phyloP scores from a whole-genome alignment of 2,113 vertebrate species.

The Pedionomus torquatus region DNA sequence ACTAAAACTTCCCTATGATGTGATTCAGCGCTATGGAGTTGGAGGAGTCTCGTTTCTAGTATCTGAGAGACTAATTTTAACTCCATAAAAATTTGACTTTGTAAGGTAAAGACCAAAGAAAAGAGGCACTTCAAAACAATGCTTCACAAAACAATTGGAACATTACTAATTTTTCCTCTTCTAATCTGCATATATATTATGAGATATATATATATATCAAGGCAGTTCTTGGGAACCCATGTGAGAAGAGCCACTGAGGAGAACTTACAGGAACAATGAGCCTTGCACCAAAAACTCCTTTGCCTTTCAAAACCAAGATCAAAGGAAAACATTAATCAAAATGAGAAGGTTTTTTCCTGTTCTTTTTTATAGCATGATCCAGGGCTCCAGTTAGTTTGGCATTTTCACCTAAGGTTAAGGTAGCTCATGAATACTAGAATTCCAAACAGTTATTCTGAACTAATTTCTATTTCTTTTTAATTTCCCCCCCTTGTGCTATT shows the following conservation, averaged over 20 bases:
- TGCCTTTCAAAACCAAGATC: slow-evolving; percentile 20
- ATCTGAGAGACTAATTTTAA: background rate
- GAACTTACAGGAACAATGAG: background rate
- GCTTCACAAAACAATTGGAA: background rate
- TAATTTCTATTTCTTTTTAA: background rate
- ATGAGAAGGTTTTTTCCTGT: background rate
- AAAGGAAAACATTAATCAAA: slow-evolving; percentile 36
- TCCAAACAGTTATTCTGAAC: background rate
- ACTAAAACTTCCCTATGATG: background rate
- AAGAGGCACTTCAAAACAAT: background rate
- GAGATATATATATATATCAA: background rate
- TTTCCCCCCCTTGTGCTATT: background rate
- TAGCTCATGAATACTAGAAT: background rate
- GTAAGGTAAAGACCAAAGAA: background rate
- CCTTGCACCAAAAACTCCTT: background rate
- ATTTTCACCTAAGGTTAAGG: background rate
- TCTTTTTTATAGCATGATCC: background rate
- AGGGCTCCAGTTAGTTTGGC: background rate
- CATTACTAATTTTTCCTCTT: background rate
- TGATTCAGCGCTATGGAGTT: background rate
- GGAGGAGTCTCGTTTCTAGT: background rate
- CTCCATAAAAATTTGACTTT: background rate
- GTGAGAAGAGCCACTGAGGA: background rate
- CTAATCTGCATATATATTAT: background rate
- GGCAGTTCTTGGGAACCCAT: background rate